A percentile compares a stretch with the other conserved stretches of the same genome.
Conservation (phyloP, 2,888 invertebrate genomes). For the Thymelicus lineola region DNA sequence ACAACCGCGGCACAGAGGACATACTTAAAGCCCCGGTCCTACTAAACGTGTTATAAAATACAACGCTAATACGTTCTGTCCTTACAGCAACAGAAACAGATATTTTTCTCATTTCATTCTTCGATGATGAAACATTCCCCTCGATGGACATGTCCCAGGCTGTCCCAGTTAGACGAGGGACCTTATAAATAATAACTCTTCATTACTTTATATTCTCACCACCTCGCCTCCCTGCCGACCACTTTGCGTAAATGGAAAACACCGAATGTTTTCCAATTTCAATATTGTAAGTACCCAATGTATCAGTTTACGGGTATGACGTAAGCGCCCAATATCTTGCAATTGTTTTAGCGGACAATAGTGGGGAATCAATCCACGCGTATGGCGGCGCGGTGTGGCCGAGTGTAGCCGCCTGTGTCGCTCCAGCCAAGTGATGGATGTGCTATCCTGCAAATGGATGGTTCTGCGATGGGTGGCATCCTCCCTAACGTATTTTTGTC, state of each 20-base stretch:
- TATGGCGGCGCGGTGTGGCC: background rate
- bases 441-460: background rate
- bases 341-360: conserved; percentile 27
- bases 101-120: no score
- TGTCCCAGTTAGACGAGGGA: no score
- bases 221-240: background rate
- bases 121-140: no score
- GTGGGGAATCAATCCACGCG: conserved; percentile 2
- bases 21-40: no score
- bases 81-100: no score
- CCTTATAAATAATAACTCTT: no score
- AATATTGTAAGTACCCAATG: conserved; percentile 29
- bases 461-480: background rate
- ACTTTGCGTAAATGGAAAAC: conserved; percentile 7
- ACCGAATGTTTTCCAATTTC: conserved; percentile 19
- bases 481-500: background rate
- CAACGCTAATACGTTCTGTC: no score
- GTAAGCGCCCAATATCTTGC: conserved; percentile 20
- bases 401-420: background rate
- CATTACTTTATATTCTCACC: background rate
- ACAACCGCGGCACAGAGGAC: no score
- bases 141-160: no score
- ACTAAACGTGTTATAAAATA: no score
- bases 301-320: conserved; percentile 22
- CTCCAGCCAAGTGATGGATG: conserved; percentile 18